These are phyloP conservation scores for Conopomorpha cramerella DNA, from an alignment of 1,140 invertebrate genomes.

Conservation along the genomic window DNA sequence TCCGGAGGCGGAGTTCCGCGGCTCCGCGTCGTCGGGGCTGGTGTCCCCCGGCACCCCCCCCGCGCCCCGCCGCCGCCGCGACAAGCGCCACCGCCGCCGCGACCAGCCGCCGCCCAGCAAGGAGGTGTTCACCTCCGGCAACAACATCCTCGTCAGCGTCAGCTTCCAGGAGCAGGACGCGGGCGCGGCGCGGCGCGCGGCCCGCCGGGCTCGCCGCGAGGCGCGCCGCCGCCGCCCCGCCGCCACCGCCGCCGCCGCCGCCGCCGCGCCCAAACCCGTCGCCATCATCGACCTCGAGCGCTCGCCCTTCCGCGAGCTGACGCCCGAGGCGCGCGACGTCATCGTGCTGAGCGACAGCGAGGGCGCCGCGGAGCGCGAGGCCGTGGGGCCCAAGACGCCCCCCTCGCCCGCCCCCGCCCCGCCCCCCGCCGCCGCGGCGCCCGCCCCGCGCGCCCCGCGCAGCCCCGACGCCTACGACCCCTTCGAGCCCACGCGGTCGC, in stretches of 20 bases:
- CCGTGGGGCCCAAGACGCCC: slow-evolving; percentile 43
- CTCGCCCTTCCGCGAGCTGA: slow-evolving; percentile 80
- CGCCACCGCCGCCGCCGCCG: slow-evolving; percentile 12
- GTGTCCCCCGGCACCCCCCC: slow-evolving; percentile 53
- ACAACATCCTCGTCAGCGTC: slow-evolving; percentile 89
- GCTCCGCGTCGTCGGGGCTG: slow-evolving; percentile 33
- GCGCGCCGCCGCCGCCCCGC: slow-evolving; percentile 10
- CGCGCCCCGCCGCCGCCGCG: slow-evolving; percentile 27
- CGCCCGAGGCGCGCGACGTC: slow-evolving; percentile 77
- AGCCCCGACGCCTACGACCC: slow-evolving; percentile 82
- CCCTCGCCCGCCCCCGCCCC: slow-evolving; percentile 22
- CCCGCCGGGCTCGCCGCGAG: slow-evolving; percentile 45
- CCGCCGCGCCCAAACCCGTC: slow-evolving; percentile 67
- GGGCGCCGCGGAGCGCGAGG: slow-evolving; percentile 1
- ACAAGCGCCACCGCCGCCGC: slow-evolving; percentile 22
- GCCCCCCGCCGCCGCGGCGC: slow-evolving; percentile 31
- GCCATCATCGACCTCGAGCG: slow-evolving; percentile 84
- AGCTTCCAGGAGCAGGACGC: slow-evolving; percentile 82
- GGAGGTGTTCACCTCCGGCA: slow-evolving; percentile 89
- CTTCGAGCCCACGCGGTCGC: slow-evolving; percentile 84
- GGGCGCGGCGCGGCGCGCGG: slow-evolving; percentile 17
- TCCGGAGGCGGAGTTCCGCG: too few species aligned
- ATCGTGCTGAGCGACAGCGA: slow-evolving; percentile 84
- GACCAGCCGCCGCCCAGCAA: slow-evolving; percentile 69
- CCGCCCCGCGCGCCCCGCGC: slow-evolving; percentile 39